A percentile compares a stretch with the other conserved stretches of the same genome.
These are phyloP conservation scores for Periplaneta americana DNA, from an alignment of 1,140 invertebrate species.

Conservation along the genomic window DNA sequence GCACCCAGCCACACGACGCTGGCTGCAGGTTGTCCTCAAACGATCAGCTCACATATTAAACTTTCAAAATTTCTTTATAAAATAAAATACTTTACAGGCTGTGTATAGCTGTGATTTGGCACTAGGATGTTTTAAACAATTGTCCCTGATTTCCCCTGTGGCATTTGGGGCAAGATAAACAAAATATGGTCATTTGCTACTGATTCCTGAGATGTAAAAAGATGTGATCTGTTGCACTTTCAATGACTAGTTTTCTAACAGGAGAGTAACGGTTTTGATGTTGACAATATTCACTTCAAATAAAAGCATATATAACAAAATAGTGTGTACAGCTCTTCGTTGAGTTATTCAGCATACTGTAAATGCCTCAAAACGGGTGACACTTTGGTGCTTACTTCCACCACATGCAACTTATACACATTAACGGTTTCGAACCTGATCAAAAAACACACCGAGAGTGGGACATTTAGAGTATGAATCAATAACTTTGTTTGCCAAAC, in stretches of 20 bases:
- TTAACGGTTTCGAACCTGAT: neutral
- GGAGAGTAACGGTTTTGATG: conserved; percentile 13
- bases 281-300: conserved; percentile 7
- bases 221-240: conserved; percentile 15
- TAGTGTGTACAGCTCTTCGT: conserved; percentile 8
- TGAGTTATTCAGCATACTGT: conserved; percentile 6
- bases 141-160: conserved; percentile 8
- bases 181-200: conserved; percentile 12
- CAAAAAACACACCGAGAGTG: neutral
- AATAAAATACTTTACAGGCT: conserved; percentile 12
- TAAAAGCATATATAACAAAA: conserved; percentile 10
- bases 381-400: neutral
- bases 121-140: conserved; percentile 13
- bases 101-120: conserved; percentile 13
- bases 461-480: neutral
- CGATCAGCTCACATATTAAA: neutral
- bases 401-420: neutral
- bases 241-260: conserved; percentile 14
- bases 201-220: conserved; percentile 16
- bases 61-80: neutral
- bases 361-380: conserved; percentile 2
- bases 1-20: neutral
- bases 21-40: neutral
- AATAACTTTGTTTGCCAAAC: conserved; percentile 4
- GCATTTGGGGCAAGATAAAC: conserved; percentile 1